These are phyloP conservation scores for Xestia rhomboidea DNA, from an alignment of 2,888 invertebrate species.

Conservation along the genomic window DNA sequence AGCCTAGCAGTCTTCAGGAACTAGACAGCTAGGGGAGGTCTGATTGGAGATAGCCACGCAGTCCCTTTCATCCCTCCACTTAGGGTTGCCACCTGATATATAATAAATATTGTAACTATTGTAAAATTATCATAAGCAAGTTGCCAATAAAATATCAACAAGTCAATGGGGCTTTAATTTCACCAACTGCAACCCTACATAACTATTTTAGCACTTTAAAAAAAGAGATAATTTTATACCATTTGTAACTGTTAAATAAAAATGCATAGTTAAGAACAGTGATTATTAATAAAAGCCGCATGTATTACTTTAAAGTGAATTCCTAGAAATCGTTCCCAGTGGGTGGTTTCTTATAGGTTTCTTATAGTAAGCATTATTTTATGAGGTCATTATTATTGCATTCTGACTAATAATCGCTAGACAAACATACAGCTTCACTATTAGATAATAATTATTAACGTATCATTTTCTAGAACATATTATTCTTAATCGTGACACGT, in stretches of 20 bases:
- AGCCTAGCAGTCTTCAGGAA: too few relatives aligned
- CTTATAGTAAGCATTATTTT: background rate
- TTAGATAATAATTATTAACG: background rate
- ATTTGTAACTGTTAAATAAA: background rate
- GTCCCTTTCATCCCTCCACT: too few relatives aligned
- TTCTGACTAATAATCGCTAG: background rate
- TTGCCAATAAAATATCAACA: too few relatives aligned
- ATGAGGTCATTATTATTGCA: background rate
- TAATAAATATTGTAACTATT: too few relatives aligned
- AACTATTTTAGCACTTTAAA: background rate
- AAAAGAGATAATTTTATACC: background rate
- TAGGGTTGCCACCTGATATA: too few relatives aligned
- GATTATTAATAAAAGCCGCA: background rate
- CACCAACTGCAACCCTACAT: too few relatives aligned
- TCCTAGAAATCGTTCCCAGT: background rate
- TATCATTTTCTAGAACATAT: background rate
- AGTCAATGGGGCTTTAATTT: too few relatives aligned
- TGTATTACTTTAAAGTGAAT: background rate
- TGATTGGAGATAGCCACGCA: too few relatives aligned
- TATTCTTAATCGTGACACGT: slow-evolving; percentile 5
- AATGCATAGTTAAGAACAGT: background rate
- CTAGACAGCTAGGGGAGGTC: too few relatives aligned
- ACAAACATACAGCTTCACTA: slow-evolving; percentile 7
- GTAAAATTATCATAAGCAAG: too few relatives aligned
- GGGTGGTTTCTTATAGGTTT: background rate